Conservation (phyloP, 2,797 vertebrate genomes). For the Margarornis squamiger region DNA sequence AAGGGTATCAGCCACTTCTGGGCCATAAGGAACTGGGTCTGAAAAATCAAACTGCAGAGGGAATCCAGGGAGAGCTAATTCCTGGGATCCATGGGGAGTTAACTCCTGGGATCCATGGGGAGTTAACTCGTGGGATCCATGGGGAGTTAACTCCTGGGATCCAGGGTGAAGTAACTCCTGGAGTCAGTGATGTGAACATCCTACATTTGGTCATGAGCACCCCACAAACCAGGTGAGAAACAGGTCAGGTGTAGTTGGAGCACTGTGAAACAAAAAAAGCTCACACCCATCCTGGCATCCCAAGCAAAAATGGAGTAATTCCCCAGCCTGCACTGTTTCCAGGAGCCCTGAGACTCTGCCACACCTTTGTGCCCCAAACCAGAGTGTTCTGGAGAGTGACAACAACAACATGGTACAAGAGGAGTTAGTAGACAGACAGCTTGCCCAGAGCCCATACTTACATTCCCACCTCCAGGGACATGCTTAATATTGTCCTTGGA, state of each 20-base stretch:
- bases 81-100: no score
- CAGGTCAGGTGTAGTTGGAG: accelerated
- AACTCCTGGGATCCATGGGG: background rate
- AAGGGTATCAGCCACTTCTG: background rate
- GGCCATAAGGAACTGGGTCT: background rate
- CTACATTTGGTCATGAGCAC: accelerated
- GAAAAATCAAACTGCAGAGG: background rate
- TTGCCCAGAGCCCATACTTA: slow-evolving; percentile 80
- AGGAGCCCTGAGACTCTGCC: background rate
- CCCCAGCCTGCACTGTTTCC: background rate
- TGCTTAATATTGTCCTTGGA: slow-evolving; percentile 97
- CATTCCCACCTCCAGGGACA: slow-evolving; percentile 96
- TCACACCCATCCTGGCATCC: accelerated
- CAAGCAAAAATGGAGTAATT: accelerated
- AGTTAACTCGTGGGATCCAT: background rate
- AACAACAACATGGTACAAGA: background rate
- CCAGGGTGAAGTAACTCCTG: background rate
- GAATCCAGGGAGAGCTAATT: background rate
- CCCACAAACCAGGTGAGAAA: background rate
- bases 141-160: background rate
- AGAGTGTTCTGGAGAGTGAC: background rate
- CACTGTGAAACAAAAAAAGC: accelerated
- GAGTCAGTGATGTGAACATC: background rate
- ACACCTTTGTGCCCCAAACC: background rate
- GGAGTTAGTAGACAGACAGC: slow-evolving; percentile 41